These are phyloP conservation scores for Sphaerophoria rueppellii DNA, from an alignment of 2,888 invertebrate genomes.

Conservation along the genomic window DNA sequence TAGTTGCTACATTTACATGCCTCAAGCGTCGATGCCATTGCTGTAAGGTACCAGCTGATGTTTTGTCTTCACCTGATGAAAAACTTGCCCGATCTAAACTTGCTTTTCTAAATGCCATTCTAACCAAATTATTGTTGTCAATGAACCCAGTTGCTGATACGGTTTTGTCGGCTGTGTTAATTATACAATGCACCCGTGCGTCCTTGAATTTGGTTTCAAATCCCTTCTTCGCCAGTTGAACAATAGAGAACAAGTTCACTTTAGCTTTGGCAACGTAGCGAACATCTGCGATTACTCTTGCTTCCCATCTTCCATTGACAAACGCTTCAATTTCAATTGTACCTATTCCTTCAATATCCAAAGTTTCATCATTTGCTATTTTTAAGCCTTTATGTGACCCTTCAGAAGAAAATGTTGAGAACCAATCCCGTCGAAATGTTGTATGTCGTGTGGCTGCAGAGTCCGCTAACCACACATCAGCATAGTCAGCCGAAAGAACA, in stretches of 20 bases:
- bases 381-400: no score
- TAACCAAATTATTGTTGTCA: not conserved
- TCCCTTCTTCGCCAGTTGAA: not conserved
- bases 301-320: no score
- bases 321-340: no score
- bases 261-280: no score
- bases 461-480: not conserved
- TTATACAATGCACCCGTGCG: not conserved
- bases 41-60: not conserved
- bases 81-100: constrained; percentile 5
- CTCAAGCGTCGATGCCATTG: no score
- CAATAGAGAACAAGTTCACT: no score
- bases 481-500: not conserved
- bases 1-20: constrained; percentile 1
- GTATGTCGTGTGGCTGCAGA: not conserved
- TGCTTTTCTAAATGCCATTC: not conserved
- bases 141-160: not conserved
- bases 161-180: not conserved
- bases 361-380: no score
- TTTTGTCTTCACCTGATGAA: not conserved
- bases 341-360: no score
- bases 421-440: constrained; percentile 1
- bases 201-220: constrained; percentile 9
- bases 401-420: not conserved
- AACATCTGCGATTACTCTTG: no score